Evolutionary conservation across 1,140 invertebrate genomes (phyloP).

Genomic region (Pseudachorutes palmiensis): DNA sequence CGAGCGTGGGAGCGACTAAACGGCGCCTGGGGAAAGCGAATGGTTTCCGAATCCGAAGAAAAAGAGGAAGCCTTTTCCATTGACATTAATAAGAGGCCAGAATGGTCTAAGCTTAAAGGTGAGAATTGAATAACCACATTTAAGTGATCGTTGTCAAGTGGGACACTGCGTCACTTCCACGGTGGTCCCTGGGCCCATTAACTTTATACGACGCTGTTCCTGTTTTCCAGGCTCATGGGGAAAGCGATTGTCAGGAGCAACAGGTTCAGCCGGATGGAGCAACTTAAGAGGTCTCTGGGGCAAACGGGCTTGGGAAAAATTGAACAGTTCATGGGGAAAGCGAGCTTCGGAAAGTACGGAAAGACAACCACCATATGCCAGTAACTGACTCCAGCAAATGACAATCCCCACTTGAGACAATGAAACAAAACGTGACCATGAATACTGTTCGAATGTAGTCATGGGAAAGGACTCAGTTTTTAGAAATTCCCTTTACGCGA

Average conservation of each 20-base stretch:
- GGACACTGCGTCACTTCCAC: not conserved
- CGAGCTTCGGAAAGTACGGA: conserved; percentile 7
- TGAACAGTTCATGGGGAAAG: conserved; percentile 27
- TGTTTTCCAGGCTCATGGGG: conserved; percentile 35
- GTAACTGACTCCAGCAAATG: too few species aligned
- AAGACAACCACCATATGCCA: too few species aligned
- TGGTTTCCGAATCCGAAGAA: conserved; percentile 9
- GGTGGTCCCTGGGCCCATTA: not conserved
- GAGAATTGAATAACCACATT: conserved; percentile 1
- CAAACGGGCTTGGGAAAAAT: conserved; percentile 32
- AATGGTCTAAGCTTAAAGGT: conserved; percentile 35
- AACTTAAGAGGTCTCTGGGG: conserved; percentile 38
- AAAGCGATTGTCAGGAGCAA: conserved; percentile 24
- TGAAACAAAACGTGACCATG: too few species aligned
- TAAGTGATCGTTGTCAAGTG: not conserved
- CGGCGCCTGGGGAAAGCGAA: conserved; percentile 34
- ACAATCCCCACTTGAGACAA: too few species aligned
- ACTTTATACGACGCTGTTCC: not conserved
- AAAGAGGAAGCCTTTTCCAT: conserved; percentile 13
- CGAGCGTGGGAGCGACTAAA: conserved; percentile 32
- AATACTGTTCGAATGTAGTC: too few species aligned
- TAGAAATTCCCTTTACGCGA: too few species aligned
- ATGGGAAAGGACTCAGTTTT: too few species aligned
- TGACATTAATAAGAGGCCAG: conserved; percentile 27
- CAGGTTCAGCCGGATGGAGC: conserved; percentile 30